Base-by-base conservation (phyloP, 2,888 invertebrate genomes). In the Drosophila paramelanica region DNA sequence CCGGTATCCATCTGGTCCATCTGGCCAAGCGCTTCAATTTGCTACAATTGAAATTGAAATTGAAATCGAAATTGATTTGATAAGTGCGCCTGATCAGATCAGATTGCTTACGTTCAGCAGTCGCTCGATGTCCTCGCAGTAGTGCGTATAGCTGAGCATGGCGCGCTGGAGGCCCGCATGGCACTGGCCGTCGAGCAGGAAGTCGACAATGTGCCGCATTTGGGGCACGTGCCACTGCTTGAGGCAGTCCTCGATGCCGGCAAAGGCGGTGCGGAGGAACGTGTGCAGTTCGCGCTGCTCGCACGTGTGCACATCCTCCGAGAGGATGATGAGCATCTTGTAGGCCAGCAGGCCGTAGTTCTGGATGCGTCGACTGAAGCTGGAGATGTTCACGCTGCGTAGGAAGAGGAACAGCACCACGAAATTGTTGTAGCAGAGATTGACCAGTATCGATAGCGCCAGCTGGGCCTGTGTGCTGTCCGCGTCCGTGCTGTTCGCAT, bases 371-470 rank as follows among this genome's bases (percentile, higher is more conserved):
- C 88, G 74, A 31, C 90, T 90, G 39, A 92, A 92, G 36, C 81
- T 89, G 7, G 91, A 90, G 8, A 91, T 88, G 56, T 96, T 95
- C 0, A 96, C 94, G 6, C 94, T 94, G 69, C 95, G 94, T 93
- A 96, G 94, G 33, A 97, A 92, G 0, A 95, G 94, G 84, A 96
- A 96, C 42, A 96, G 93, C 0, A 96, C 96, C 0, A 96, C 95
- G 64, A 96, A 92, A 91, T 97, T 97, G 75, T 95, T 96, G 87
- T 96, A 96, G 90, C 96, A 96, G 3, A 97, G 92, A 93, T 97
- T 97, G 0, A 96, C 96, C 0, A 97, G 91, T 13, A 96, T 95
- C 0, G 96, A 95, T 0, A 97, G 92, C 0, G 95, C 94, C 47
- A 94, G 89, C 36, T 92, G 81, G 0, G 88, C 87, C 51, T 79